phyloP scores from a whole-genome alignment of 2,113 vertebrate species.

The Noctilio leporinus region DNA sequence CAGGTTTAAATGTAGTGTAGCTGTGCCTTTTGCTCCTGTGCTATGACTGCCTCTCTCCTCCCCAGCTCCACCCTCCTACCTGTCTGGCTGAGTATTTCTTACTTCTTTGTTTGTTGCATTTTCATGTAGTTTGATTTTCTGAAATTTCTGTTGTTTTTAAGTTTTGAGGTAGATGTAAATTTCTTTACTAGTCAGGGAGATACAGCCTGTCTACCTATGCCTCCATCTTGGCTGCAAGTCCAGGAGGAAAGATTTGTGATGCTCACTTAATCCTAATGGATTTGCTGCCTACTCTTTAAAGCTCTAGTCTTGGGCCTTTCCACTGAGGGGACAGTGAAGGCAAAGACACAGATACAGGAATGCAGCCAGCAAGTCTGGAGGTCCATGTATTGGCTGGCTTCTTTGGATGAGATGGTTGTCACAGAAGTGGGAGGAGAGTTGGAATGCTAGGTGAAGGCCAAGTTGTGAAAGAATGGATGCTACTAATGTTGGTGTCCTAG shows the following conservation, averaged over 20 bases:
- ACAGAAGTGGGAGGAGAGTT: background rate
- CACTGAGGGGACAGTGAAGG: background rate
- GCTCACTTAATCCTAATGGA: background rate
- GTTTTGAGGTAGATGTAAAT: too few relatives aligned
- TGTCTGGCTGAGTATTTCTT: too few relatives aligned
- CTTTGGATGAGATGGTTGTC: background rate
- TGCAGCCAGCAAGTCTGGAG: rapidly evolving
- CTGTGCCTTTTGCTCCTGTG: too few relatives aligned
- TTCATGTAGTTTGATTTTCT: too few relatives aligned
- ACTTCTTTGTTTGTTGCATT: too few relatives aligned
- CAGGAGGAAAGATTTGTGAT: background rate
- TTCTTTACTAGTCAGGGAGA: too few relatives aligned
- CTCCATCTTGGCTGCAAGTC: too few relatives aligned
- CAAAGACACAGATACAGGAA: background rate
- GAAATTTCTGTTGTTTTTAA: too few relatives aligned
- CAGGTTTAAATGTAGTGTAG: too few relatives aligned
- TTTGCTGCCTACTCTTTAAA: background rate
- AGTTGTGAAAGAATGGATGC: background rate
- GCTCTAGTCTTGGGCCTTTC: background rate
- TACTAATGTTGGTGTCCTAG: background rate
- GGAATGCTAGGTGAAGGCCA: background rate
- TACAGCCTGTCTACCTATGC: too few relatives aligned
- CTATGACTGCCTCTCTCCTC: too few relatives aligned
- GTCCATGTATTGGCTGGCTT: rapidly evolving
- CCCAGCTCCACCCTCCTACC: too few relatives aligned